phyloP scores from a whole-genome alignment of 2,797 vertebrate genomes.

The Liparis tanakae region DNA sequence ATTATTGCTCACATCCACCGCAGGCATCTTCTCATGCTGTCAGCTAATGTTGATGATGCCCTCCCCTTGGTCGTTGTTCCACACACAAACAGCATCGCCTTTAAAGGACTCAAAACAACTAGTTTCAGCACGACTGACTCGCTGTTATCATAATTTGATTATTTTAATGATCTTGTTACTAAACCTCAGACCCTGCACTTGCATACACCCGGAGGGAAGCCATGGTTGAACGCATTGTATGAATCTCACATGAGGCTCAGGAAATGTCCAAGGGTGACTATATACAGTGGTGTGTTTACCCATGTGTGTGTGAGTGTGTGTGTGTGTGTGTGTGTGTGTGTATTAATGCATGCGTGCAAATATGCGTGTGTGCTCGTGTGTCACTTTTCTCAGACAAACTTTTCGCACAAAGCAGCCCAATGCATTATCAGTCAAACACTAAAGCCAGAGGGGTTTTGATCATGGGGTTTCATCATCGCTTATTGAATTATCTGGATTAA shows the following conservation, averaged over 20 bases:
- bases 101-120: constrained; percentile 80
- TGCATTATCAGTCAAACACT: constrained; percentile 74
- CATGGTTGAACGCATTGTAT: constrained; percentile 76
- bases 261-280: constrained; percentile 74
- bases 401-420: constrained; percentile 69
- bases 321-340: constrained; percentile 30
- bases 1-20: constrained; percentile 71
- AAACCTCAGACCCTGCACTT: constrained; percentile 74
- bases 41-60: constrained; percentile 77
- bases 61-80: constrained; percentile 53
- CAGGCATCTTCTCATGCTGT: constrained; percentile 72
- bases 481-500: constrained; percentile 85
- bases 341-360: constrained; percentile 51
- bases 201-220: constrained; percentile 68
- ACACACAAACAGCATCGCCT: constrained; percentile 68
- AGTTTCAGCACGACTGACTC: constrained; percentile 81
- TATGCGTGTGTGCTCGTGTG: constrained; percentile 55
- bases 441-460: constrained; percentile 77
- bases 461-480: constrained; percentile 80
- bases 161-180: constrained; percentile 88
- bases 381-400: constrained; percentile 67
- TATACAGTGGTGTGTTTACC: constrained; percentile 63
- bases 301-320: constrained; percentile 43
- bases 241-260: constrained; percentile 76
- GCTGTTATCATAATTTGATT: constrained; percentile 86